Conservation (phyloP, 2,113 vertebrate genomes). For the Oreotrochilus melanogaster region DNA sequence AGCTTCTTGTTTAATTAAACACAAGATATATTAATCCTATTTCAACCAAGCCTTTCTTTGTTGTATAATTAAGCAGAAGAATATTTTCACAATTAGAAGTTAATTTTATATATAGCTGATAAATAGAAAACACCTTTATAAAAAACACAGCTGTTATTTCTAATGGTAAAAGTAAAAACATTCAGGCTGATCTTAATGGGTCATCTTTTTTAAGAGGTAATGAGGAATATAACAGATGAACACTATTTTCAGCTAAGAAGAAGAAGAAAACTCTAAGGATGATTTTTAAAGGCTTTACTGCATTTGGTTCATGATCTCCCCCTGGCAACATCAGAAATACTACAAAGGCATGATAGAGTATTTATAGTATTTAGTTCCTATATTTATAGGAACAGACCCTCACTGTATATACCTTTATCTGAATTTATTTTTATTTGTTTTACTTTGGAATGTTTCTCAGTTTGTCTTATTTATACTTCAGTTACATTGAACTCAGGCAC, state of each 20-base stretch:
- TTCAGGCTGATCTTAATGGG: neutral
- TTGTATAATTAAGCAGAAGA: slow-evolving; percentile 72
- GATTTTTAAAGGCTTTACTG: neutral
- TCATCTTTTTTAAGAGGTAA: neutral
- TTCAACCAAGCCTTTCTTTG: slow-evolving; percentile 54
- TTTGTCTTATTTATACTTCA: neutral
- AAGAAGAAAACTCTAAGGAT: neutral
- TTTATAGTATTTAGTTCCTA: neutral
- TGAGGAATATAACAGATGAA: neutral
- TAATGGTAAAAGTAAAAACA: neutral
- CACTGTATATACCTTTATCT: neutral
- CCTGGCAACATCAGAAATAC: neutral
- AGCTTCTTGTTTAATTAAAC: slow-evolving; percentile 72
- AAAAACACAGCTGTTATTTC: neutral
- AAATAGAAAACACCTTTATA: neutral
- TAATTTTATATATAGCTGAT: neutral
- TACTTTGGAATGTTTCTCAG: neutral
- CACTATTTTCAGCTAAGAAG: neutral
- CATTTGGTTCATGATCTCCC: neutral
- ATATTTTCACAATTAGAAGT: slow-evolving; percentile 40
- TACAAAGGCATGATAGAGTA: neutral
- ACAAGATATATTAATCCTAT: slow-evolving; percentile 63
- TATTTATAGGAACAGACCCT: neutral
- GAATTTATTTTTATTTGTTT: neutral
- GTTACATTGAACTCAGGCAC: neutral